Evolutionary conservation across 2,113 vertebrate genomes (phyloP).

Genomic region (Microcebus ravelobensis): DNA sequence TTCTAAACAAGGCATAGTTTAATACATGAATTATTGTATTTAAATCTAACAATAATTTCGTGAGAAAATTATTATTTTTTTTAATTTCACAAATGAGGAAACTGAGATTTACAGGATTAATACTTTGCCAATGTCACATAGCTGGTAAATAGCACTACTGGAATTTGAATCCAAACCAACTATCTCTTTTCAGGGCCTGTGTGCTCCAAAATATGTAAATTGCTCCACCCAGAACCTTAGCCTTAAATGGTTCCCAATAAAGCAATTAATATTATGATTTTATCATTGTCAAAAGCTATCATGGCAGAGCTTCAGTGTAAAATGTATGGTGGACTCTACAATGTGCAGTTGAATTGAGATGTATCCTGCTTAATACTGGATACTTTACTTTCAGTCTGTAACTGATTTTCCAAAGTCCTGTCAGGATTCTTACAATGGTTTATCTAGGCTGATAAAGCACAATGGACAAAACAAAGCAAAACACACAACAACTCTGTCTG

Average conservation of each 20-base stretch:
- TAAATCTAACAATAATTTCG: neutral
- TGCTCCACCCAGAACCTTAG: neutral
- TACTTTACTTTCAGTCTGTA: neutral
- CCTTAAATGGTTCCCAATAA: neutral
- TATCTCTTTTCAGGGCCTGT: neutral
- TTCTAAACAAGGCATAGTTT: conserved; percentile 4
- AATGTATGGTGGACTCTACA: neutral
- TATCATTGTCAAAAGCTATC: neutral
- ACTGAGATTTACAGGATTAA: neutral
- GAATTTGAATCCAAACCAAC: neutral
- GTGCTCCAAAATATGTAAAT: neutral
- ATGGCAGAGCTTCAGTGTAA: neutral
- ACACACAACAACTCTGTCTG: neutral
- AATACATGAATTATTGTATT: neutral
- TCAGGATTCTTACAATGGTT: neutral
- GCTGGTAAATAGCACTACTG: neutral
- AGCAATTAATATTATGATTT: neutral
- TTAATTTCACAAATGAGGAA: neutral
- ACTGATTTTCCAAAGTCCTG: neutral
- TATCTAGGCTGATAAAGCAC: neutral
- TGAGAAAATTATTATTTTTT: neutral
- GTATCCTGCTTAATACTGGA: neutral
- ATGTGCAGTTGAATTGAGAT: neutral
- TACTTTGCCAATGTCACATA: neutral
- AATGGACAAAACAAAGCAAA: neutral